Evolutionary conservation across 2,113 vertebrate genomes (phyloP).

Genomic region (Gorilla gorilla): DNA sequence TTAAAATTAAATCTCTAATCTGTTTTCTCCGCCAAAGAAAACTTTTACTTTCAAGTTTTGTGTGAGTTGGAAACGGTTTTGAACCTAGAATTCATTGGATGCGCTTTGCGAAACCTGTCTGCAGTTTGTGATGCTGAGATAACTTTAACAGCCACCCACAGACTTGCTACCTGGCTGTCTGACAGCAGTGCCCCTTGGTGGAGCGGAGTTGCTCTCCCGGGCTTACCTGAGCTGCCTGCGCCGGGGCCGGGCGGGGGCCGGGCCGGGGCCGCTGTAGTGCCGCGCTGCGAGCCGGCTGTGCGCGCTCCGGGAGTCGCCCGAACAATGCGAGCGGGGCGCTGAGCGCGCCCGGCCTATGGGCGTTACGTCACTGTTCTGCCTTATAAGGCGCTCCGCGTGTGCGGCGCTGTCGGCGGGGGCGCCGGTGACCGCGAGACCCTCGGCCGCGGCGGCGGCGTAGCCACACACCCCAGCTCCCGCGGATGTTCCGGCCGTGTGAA

Average conservation of each 20-base stretch:
- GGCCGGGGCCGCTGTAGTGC: background rate
- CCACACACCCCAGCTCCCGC: conserved; percentile 76
- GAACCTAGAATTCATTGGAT: background rate
- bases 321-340: conserved; percentile 94
- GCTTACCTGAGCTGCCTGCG: conserved; percentile 81
- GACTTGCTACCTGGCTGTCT: background rate
- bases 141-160: background rate
- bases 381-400: conserved; percentile 93
- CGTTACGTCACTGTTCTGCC: conserved; percentile 97
- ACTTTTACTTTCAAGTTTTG: conserved; percentile 41
- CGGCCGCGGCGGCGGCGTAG: conserved; percentile 50
- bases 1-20: conserved; percentile 52
- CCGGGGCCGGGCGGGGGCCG: conserved; percentile 48
- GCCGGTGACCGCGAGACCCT: conserved; percentile 74
- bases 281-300: conserved; percentile 79
- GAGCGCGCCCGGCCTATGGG: conserved; percentile 91
- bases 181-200: conserved; percentile 45
- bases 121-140: conserved; percentile 24
- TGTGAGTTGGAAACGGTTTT: conserved; percentile 3
- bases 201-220: background rate
- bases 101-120: conserved; percentile 57
- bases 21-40: conserved; percentile 52
- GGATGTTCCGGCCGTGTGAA: conserved; percentile 80
- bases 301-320: conserved; percentile 91
- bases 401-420: conserved; percentile 82